Evolutionary conservation across 2,797 vertebrate species (phyloP).

Genomic region (Tragelaphus oryx): DNA sequence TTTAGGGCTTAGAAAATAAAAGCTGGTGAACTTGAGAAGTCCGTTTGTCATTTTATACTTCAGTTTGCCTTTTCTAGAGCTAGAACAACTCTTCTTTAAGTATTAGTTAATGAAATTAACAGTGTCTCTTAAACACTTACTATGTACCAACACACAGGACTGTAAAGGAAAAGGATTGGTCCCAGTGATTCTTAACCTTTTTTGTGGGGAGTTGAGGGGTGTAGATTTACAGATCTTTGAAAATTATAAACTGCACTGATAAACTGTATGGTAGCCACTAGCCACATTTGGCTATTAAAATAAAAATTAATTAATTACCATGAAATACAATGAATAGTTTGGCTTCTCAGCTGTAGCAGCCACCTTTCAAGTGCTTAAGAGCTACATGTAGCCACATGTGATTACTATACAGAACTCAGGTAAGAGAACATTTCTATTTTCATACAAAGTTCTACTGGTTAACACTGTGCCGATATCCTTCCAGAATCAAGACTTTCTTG

Average conservation of each 20-base stretch:
- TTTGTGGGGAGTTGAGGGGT: no score
- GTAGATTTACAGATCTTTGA: background rate
- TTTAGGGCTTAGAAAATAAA: constrained; percentile 23
- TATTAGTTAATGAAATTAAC: background rate
- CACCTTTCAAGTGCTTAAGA: background rate
- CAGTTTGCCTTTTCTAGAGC: background rate
- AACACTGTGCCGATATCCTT: background rate
- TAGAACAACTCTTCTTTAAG: background rate
- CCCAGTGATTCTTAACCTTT: background rate
- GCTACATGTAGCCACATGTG: background rate
- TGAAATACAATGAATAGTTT: background rate
- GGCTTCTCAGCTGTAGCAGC: background rate
- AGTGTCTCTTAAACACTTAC: background rate
- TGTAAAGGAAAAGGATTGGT: background rate
- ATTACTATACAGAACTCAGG: background rate
- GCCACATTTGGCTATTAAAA: background rate
- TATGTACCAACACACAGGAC: background rate
- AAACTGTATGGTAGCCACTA: background rate
- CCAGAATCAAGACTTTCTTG: constrained; percentile 5
- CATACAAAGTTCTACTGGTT: background rate
- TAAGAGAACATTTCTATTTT: background rate
- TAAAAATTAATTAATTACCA: background rate
- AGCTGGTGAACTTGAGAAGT: background rate
- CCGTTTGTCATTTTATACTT: background rate
- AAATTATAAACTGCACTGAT: background rate